Evolutionary conservation across 2,888 invertebrate genomes (phyloP), one percentile per base, ranked within the genome.

Genomic region (Petrolisthes cinctipes): DNA sequence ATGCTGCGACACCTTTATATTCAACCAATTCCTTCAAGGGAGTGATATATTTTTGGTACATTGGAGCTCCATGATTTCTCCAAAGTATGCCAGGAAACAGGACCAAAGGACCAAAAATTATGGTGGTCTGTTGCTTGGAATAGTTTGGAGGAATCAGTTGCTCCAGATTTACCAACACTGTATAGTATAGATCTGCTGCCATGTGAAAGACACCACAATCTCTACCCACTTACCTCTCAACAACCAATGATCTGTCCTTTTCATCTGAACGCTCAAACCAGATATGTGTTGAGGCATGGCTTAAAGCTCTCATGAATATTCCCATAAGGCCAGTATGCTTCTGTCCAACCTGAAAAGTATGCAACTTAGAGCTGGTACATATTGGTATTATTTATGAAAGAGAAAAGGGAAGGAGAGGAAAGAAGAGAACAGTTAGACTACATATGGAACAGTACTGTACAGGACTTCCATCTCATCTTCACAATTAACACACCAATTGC

Each of bases 241-340:
- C 81, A 9, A 91, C 91, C 9, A 86, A 78, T 5, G 90, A 85
- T 90, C 94, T 91, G 91, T 95, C 95, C 91, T 93, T 93, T 66
- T 93, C 92, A 91, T 94, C 94, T 76, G 94, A 93, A 83, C 95
- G 92, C 91, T 95, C 94, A 92, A 95, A 95, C 94, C 94, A 95
- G 90, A 95, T 94, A 91, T 95, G 94, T 68, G 93, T 92, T 56
- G 93, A 93, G 4, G 94, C 94, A 75, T 94, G 92, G 14, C 92
- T 93, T 82, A 94, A 92, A 1, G 94, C 93, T 57, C 93, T 91
- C 92, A 95, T 94, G 85, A 95, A 92, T n/a, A 94, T 88, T 5
- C 94, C 94, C 56, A 94, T 92, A 86, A 94, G 93, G 6, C 94
- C 95, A 37, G 93, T 93, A 86, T 95, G 94, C 20, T 92, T 92